phyloP scores from a whole-genome alignment of 2,797 vertebrate species.

The Hippoglossus hippoglossus region DNA sequence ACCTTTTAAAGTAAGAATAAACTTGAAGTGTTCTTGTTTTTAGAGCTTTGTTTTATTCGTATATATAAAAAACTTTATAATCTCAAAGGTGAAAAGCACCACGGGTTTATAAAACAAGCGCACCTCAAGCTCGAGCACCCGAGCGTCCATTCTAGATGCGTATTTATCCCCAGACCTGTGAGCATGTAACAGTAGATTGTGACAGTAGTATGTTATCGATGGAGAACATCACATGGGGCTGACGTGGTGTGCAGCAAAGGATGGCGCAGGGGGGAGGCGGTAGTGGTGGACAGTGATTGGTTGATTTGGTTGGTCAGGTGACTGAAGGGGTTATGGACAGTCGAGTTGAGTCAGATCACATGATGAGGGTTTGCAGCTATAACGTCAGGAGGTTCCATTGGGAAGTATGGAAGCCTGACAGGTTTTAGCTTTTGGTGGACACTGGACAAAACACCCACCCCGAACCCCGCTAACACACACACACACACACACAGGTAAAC shows the following conservation, averaged over 20 bases:
- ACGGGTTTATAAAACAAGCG: conserved; percentile 33
- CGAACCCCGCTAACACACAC: conserved; percentile 50
- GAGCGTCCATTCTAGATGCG: conserved; percentile 7
- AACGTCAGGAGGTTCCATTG: conserved; percentile 88
- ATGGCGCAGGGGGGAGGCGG: conserved; percentile 83
- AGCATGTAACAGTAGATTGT: conserved; percentile 72
- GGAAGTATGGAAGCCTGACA: conserved; percentile 86
- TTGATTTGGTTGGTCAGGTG: conserved; percentile 85
- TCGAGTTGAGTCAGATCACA: conserved; percentile 87
- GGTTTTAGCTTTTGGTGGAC: conserved; percentile 88
- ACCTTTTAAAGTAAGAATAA: conserved; percentile 17
- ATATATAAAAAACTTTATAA: neutral
- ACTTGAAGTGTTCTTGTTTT: conserved; percentile 32
- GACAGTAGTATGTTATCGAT: conserved; percentile 88
- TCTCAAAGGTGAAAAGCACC: conserved; percentile 28
- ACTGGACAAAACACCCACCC: conserved; percentile 85
- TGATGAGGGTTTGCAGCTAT: conserved; percentile 88
- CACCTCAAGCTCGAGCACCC: conserved; percentile 16
- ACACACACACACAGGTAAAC: conserved; percentile 29
- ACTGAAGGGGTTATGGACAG: conserved; percentile 86
- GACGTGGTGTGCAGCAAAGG: conserved; percentile 84
- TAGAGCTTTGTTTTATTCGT: conserved; percentile 4
- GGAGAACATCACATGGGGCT: conserved; percentile 89
- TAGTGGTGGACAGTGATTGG: conserved; percentile 86
- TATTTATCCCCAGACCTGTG: conserved; percentile 70